phyloP scores from a whole-genome alignment of 92 coral and sea anemone genomes.

The Umimayanthus kanabou region DNA sequence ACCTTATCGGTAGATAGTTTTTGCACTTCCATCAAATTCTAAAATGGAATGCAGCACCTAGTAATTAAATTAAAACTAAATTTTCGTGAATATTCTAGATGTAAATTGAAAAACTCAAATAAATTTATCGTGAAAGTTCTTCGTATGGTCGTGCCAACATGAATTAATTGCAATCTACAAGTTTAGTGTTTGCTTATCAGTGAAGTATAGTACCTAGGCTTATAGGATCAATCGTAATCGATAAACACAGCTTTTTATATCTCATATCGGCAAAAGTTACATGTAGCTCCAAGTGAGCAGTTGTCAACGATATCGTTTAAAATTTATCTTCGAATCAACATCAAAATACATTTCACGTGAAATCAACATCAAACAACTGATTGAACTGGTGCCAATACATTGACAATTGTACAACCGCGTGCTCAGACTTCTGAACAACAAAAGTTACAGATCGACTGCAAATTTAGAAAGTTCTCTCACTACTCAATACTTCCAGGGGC shows the following conservation, averaged over 20 bases:
- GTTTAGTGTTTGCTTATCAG: neutral
- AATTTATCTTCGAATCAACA: neutral
- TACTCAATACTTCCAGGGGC: neutral
- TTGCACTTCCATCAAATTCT: neutral
- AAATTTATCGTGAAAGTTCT: neutral
- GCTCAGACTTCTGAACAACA: neutral
- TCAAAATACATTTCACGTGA: constrained; percentile 13
- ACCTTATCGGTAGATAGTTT: neutral
- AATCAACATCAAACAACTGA: neutral
- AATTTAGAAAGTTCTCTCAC: constrained; percentile 4
- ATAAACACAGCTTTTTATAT: no score
- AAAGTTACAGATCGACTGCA: neutral
- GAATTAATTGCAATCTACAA: neutral
- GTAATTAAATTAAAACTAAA: neutral
- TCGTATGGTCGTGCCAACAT: neutral
- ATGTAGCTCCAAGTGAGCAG: neutral
- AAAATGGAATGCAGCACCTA: neutral
- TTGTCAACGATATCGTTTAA: neutral
- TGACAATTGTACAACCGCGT: neutral
- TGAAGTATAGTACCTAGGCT: no score
- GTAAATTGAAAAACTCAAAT: neutral
- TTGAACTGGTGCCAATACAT: neutral
- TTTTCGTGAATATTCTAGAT: constrained; percentile 5
- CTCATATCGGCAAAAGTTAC: neutral
- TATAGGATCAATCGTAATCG: no score